Evolutionary conservation across 2,888 invertebrate genomes (phyloP), one percentile per base, ranked within the genome.

Genomic region (Metacarcinus magister): DNA sequence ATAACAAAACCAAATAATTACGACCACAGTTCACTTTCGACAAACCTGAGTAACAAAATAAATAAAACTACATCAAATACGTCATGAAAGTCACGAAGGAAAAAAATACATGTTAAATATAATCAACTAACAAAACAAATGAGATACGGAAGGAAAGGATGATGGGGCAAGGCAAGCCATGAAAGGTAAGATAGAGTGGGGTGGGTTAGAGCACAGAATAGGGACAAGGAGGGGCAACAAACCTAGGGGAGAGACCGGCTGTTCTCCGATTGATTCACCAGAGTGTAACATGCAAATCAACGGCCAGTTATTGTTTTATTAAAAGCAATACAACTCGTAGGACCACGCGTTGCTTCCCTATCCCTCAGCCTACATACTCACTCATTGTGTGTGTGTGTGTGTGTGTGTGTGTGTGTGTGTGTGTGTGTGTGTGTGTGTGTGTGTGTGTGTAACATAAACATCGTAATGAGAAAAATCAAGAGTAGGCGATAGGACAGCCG

Each of bases 271-370:
- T 93, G 93, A 93, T 93, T 75, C 75, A 67, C 75, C 75, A 60
- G 75, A 44, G 44, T 93, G 93, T 93, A 93, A 93, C 93, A 93
- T 93, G 93, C 93, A 93, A 93, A 93, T 93, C 75, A 93, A 93
- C 75, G 44, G 43, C 19, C 93, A 67, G 93, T 93, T 93, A 93
- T 93, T 93, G 93, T 75, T 67, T 75, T 93, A 75, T 93, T 93
- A 93, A 93, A 93, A 93, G 93, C 93, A 93, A 75, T 93, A 44
- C 75, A 93, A 67, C 93, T 75, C 60, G 93, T 75, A 75, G n/a
- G 75, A 16, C n/a, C 93, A 60, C 39, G 60, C 60, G 93, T 43
- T 28, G 23, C 93, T n/a, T 75, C 60, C 67, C 93, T 75, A n/a
- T 43, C 67, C 39, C 28, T n/a, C 67, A 93, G n/a, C 75, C 44